Conservation (phyloP, 1,140 invertebrate species). For the Caerostris extrusa region DNA sequence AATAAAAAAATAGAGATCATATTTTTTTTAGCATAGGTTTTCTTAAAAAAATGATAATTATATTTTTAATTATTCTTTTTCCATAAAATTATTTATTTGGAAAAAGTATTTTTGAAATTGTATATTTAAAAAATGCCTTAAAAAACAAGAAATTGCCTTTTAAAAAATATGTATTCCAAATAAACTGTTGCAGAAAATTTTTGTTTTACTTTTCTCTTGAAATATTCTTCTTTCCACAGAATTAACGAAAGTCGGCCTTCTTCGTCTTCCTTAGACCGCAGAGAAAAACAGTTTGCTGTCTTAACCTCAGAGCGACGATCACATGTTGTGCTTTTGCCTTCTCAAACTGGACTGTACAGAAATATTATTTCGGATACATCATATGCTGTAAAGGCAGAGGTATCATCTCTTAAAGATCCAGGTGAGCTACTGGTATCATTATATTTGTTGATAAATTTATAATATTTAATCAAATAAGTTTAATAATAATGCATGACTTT, state of each 20-base stretch:
- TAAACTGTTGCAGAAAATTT: background rate
- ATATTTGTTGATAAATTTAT: background rate
- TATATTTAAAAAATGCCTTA: too few species aligned
- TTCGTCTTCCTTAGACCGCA: slow-evolving; percentile 79
- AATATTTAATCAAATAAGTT: too few species aligned
- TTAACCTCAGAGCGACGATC: slow-evolving; percentile 97
- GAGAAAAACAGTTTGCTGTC: slow-evolving; percentile 96
- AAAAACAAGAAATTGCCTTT: too few species aligned
- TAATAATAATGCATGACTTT: too few species aligned
- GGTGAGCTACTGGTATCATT: slow-evolving; percentile 12
- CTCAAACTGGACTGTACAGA: slow-evolving; percentile 86
- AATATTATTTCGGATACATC: slow-evolving; percentile 89
- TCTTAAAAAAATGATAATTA: too few species aligned
- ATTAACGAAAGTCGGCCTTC: slow-evolving; percentile 75
- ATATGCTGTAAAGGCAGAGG: slow-evolving; percentile 96
- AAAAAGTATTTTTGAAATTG: too few species aligned
- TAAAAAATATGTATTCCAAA: too few species aligned
- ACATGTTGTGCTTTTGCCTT: slow-evolving; percentile 95
- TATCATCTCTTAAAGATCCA: slow-evolving; percentile 91
- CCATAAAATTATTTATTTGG: too few species aligned
- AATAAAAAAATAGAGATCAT: too few species aligned
- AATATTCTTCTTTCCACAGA: slow-evolving; percentile 9
- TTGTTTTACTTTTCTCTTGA: background rate
- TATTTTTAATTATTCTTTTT: too few species aligned
- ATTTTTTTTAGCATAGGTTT: too few species aligned